Conservation (phyloP, 2,797 vertebrate species). For the Gadopsis bispinosus region DNA sequence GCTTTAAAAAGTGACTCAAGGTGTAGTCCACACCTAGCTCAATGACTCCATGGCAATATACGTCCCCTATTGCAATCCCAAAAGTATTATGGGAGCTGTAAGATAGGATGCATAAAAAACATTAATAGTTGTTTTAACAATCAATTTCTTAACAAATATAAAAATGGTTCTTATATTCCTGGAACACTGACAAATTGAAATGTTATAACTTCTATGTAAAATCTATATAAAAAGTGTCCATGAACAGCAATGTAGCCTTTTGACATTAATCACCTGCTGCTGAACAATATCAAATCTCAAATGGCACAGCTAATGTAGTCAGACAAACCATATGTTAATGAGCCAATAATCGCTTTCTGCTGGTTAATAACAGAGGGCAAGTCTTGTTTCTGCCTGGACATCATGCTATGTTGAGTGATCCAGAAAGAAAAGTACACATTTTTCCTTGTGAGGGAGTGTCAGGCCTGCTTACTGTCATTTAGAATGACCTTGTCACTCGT, state of each 20-base stretch:
- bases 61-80: background rate
- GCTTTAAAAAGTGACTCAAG: background rate
- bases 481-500: slow-evolving; percentile 79
- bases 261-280: slow-evolving; percentile 45
- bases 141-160: background rate
- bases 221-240: background rate
- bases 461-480: slow-evolving; percentile 70
- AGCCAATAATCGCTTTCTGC: background rate
- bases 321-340: slow-evolving; percentile 24
- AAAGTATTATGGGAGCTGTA: background rate
- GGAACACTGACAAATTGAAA: background rate
- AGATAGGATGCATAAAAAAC: background rate
- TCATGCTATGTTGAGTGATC: slow-evolving; percentile 23
- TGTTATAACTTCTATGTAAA: background rate
- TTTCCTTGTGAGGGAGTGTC: slow-evolving; percentile 58
- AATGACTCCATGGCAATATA: background rate
- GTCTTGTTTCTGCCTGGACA: slow-evolving; percentile 5
- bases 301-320: slow-evolving; percentile 14
- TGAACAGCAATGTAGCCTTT: slow-evolving; percentile 4
- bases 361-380: slow-evolving; percentile 14
- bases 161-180: background rate
- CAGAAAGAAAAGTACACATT: slow-evolving; percentile 36
- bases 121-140: background rate
- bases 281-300: slow-evolving; percentile 4
- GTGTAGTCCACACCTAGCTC: background rate